Base-by-base conservation (phyloP, 2,113 vertebrate genomes). In the Epinephelus fuscoguttatus region DNA sequence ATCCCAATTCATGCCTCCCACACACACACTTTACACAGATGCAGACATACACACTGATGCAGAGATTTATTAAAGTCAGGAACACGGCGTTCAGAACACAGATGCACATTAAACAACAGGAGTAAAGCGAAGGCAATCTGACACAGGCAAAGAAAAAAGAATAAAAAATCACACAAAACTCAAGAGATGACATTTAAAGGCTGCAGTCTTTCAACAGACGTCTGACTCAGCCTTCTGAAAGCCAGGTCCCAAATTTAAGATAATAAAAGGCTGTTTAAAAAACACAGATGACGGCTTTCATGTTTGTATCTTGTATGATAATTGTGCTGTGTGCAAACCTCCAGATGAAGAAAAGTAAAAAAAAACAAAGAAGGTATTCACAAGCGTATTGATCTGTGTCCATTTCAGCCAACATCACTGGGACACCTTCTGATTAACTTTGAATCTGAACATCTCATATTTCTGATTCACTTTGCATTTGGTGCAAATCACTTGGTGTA, bases 391-490 rank as follows among this genome's bases (percentile, higher is more conserved):
- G 9, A 49, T 52, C 60, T 70, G 27, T 47, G 11, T 25, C 12
- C 27, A 17, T 18, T 23, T 4, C 60, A 55, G n/a, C 21, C 5
- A 0, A 73, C 6, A 30, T 78, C 73, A 14, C 7, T 42, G 66
- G 17, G 17, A 30, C 27, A 76, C 53, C 71, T 64, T 63, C 12
- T 80, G 67, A 77, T 71, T 63, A 80, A 85, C 70, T 85, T 52
- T 67, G 49, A 62, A 59, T 76, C 68, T 60, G 40, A 75, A 66
- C 66, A 18, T 64, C 33, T 67, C 73, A 56, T 9, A 53, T 70
- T 23, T 80, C 42, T 57, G 10, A 80, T 90, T 88, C 84, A 56
- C 73, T 90, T 89, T 86, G 81, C 61, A 17, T 64, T 72, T 72
- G 74, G 61, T 71, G 71, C 72, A 82, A 53, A 66, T 53, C 61